Conservation (phyloP, 1,140 invertebrate genomes). For the Drosophila pectinifera region DNA sequence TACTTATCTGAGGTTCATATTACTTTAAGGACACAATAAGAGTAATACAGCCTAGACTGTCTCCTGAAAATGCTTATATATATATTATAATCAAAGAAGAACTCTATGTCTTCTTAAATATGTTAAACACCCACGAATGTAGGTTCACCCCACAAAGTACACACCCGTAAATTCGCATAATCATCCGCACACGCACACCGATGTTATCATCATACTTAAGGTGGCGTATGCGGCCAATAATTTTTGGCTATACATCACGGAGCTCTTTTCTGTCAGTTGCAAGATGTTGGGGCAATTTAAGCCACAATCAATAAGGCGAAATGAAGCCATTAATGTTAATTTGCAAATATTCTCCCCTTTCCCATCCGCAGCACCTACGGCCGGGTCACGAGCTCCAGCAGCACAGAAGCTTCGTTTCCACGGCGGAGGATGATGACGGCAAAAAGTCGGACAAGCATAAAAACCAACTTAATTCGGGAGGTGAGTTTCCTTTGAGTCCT, state of each 20-base stretch:
- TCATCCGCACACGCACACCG: constrained; percentile 7
- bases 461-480: constrained; percentile 46
- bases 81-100: neutral
- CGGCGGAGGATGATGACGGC: constrained; percentile 49
- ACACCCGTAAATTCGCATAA: neutral
- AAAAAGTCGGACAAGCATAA: constrained; percentile 59
- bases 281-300: constrained; percentile 60
- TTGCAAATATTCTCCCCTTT: constrained; percentile 48
- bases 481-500: constrained; percentile 39
- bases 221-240: constrained; percentile 14
- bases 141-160: constrained; percentile 6
- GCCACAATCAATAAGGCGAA: constrained; percentile 68
- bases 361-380: constrained; percentile 20
- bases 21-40: neutral
- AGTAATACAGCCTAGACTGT: fast-evolving
- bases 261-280: constrained; percentile 25
- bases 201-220: constrained; percentile 36
- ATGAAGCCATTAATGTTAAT: constrained; percentile 74
- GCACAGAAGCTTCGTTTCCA: constrained; percentile 65
- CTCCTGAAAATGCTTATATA: neutral
- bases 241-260: constrained; percentile 10
- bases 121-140: no score
- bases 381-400: constrained; percentile 55
- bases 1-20: neutral
- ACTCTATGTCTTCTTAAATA: neutral